Percentiles rank a stretch among this genome's conserved stretches.
Evolutionary conservation across 1,140 invertebrate species (phyloP).

Genomic region (Parapsyche elsis): DNA sequence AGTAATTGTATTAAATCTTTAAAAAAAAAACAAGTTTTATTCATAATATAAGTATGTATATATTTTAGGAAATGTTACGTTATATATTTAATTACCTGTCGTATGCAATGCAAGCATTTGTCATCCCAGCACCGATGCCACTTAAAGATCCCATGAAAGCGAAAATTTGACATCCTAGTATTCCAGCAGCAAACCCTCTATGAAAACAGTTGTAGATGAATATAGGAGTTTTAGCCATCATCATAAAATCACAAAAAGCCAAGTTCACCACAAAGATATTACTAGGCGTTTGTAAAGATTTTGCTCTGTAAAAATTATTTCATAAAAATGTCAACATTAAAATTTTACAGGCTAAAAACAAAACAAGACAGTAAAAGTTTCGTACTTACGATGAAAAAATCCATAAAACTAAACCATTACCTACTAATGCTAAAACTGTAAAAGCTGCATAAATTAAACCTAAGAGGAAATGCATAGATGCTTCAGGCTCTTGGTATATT

Average conservation of each 20-base stretch:
- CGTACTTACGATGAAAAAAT: conserved; percentile 81
- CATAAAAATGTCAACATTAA: conserved; percentile 15
- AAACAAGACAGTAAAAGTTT: conserved; percentile 44
- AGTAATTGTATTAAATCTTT: conserved; percentile 80
- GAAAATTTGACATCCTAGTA: conserved; percentile 82
- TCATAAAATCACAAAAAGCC: conserved; percentile 86
- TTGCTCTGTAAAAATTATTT: conserved; percentile 72
- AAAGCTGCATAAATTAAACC: conserved; percentile 84
- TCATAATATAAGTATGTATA: no score
- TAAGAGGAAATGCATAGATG: conserved; percentile 84
- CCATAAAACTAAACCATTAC: conserved; percentile 91
- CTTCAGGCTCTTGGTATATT: conserved; percentile 80
- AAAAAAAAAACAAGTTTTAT: conserved; percentile 29
- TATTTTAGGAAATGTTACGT: not conserved
- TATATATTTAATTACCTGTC: conserved; percentile 73
- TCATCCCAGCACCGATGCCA: conserved; percentile 83
- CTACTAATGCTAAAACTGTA: conserved; percentile 79
- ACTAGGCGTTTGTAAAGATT: conserved; percentile 85
- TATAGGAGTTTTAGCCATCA: conserved; percentile 88
- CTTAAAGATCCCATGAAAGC: conserved; percentile 79
- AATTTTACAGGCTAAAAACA: not conserved
- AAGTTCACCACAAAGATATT: conserved; percentile 91
- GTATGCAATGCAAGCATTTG: conserved; percentile 81
- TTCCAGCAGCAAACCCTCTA: conserved; percentile 78
- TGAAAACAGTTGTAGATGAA: conserved; percentile 89